These are phyloP conservation scores for Myripristis jacobus DNA, from an alignment of 2,797 vertebrate species.

Conservation along the genomic window DNA sequence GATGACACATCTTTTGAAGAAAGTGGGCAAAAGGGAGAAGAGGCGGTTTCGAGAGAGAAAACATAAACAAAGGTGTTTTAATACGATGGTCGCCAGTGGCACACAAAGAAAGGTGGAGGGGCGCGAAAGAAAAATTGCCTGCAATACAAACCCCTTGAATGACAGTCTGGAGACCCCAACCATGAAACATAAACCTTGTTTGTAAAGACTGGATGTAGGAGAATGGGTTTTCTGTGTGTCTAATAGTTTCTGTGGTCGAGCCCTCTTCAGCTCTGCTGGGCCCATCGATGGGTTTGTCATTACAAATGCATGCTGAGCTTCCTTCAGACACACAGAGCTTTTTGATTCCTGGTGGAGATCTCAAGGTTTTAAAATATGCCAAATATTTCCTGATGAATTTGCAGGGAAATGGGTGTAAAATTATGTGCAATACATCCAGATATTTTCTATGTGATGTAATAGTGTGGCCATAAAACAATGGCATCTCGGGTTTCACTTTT, in stretches of 20 bases:
- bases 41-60: slow-evolving; percentile 61
- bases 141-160: slow-evolving; percentile 76
- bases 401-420: too few relatives aligned
- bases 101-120: slow-evolving; percentile 50
- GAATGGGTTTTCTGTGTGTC: slow-evolving; percentile 45
- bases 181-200: slow-evolving; percentile 59
- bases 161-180: slow-evolving; percentile 67
- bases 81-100: slow-evolving; percentile 75
- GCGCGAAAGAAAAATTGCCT: slow-evolving; percentile 74
- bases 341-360: too few relatives aligned
- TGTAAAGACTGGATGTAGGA: slow-evolving; percentile 55
- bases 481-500: too few relatives aligned
- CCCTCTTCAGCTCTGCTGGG: too few relatives aligned
- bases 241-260: slow-evolving; percentile 29
- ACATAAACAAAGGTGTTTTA: slow-evolving; percentile 78
- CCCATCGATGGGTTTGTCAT: too few relatives aligned
- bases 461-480: too few relatives aligned
- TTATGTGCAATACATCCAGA: too few relatives aligned
- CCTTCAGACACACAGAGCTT: too few relatives aligned
- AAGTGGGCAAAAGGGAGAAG: slow-evolving; percentile 54
- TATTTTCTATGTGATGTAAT: too few relatives aligned
- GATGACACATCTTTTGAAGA: slow-evolving; percentile 78
- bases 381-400: too few relatives aligned
- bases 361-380: too few relatives aligned
- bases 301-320: too few relatives aligned